Conservation (phyloP, 2,797 vertebrate genomes). For the Leptatherina wallacei region DNA sequence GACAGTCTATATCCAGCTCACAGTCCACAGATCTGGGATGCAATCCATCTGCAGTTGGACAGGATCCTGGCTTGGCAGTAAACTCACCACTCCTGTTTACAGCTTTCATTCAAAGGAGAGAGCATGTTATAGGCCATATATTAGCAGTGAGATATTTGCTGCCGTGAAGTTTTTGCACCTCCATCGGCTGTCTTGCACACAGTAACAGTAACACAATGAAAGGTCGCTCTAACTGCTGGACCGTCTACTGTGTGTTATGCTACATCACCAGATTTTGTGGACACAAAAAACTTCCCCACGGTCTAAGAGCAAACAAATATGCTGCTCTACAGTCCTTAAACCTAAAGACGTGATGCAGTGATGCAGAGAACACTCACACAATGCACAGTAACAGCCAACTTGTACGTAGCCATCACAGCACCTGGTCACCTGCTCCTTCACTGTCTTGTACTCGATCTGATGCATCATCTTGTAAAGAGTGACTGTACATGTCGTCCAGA, state of each 20-base stretch:
- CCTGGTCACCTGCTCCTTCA: slow-evolving; percentile 73
- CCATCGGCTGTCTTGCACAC: slow-evolving; percentile 65
- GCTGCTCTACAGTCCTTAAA: neutral
- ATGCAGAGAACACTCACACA: slow-evolving; percentile 80
- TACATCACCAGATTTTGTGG: slow-evolving; percentile 17
- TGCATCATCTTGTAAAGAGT: slow-evolving; percentile 76
- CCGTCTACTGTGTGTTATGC: slow-evolving; percentile 2
- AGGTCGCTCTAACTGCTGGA: slow-evolving; percentile 33
- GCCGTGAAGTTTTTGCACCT: slow-evolving; percentile 35
- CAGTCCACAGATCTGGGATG: slow-evolving; percentile 67
- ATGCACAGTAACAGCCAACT: slow-evolving; percentile 88
- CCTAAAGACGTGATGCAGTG: neutral
- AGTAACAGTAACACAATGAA: slow-evolving; percentile 24
- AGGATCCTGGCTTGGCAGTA: slow-evolving; percentile 87
- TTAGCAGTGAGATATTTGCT: slow-evolving; percentile 57
- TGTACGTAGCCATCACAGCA: slow-evolving; percentile 91
- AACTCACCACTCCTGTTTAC: slow-evolving; percentile 83
- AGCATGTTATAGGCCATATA: slow-evolving; percentile 59
- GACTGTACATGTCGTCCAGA: slow-evolving; percentile 83
- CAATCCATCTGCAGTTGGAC: slow-evolving; percentile 74
- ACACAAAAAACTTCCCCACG: slow-evolving; percentile 2
- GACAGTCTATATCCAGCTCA: slow-evolving; percentile 87
- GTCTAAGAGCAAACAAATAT: neutral
- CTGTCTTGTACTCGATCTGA: slow-evolving; percentile 60
- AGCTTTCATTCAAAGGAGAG: slow-evolving; percentile 78